Evolutionary conservation across 2,888 invertebrate species (phyloP).

Genomic region (Cantharis rustica): DNA sequence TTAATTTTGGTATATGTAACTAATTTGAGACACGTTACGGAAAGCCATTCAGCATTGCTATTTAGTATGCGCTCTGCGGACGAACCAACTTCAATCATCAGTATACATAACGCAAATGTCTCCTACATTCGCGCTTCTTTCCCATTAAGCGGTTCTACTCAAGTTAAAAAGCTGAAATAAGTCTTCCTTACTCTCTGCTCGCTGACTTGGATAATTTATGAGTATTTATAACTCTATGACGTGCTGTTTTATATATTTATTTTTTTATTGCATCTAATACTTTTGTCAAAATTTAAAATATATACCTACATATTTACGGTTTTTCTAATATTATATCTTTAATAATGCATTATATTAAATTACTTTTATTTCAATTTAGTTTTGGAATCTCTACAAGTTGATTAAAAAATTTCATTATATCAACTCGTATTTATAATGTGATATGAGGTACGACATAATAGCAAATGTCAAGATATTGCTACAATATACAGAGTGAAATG

Average conservation of each 20-base stretch:
- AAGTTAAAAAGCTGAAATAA: constrained; percentile 51
- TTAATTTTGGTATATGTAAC: constrained; percentile 20
- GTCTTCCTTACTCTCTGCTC: constrained; percentile 47
- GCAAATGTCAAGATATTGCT: too few species aligned
- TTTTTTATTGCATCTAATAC: background rate
- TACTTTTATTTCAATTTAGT: too few species aligned
- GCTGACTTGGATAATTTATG: constrained; percentile 49
- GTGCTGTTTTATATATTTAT: constrained; percentile 23
- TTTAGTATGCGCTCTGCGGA: constrained; percentile 45
- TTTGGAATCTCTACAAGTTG: too few species aligned
- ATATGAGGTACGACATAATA: too few species aligned
- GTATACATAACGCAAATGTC: constrained; percentile 52
- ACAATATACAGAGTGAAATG: too few species aligned
- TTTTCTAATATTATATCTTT: too few species aligned
- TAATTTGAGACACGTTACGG: constrained; percentile 39
- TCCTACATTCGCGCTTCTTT: constrained; percentile 50
- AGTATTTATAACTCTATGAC: constrained; percentile 45
- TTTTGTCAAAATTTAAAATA: background rate
- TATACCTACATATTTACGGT: background rate
- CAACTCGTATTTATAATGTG: too few species aligned
- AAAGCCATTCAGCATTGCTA: constrained; percentile 36
- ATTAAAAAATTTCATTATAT: too few species aligned
- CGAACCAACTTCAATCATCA: constrained; percentile 47
- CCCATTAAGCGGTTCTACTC: constrained; percentile 46
- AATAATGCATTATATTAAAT: too few species aligned